These are phyloP conservation scores for Pomatorhinus ruficollis DNA, from an alignment of 2,113 vertebrate species.

Conservation along the genomic window DNA sequence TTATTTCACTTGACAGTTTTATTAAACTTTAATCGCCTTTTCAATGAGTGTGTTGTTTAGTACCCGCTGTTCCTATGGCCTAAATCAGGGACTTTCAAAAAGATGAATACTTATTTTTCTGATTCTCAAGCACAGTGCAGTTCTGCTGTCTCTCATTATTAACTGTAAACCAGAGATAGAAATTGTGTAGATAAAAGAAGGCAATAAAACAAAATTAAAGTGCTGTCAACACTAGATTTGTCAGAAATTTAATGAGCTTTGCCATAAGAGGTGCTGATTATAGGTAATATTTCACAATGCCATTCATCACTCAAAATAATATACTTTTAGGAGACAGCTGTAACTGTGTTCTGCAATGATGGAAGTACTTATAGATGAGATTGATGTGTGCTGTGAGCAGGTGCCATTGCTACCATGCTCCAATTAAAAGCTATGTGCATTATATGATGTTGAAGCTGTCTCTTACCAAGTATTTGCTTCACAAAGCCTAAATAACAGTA, in stretches of 20 bases:
- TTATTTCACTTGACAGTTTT: constrained; percentile 57
- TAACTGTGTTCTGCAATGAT: neutral
- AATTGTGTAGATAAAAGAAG: constrained; percentile 25
- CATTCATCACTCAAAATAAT: constrained; percentile 30
- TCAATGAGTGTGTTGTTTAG: neutral
- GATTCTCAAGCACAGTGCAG: neutral
- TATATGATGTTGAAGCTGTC: neutral
- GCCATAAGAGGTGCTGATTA: constrained; percentile 26
- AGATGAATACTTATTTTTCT: constrained; percentile 17
- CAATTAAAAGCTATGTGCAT: neutral
- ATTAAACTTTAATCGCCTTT: constrained; percentile 64
- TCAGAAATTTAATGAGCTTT: constrained; percentile 32
- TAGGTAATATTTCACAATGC: constrained; percentile 23
- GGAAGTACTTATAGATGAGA: neutral
- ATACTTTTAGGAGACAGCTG: neutral
- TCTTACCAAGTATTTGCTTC: neutral
- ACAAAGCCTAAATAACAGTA: neutral
- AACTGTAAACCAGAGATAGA: constrained; percentile 11
- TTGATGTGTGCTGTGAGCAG: neutral
- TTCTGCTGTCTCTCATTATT: constrained; percentile 36
- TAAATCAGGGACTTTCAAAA: neutral
- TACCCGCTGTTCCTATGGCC: neutral
- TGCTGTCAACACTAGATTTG: constrained; percentile 36
- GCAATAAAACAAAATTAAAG: constrained; percentile 63
- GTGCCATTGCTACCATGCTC: neutral